phyloP scores from a whole-genome alignment of 2,888 invertebrate genomes.

The Ashinkailepas kermadecensis region DNA sequence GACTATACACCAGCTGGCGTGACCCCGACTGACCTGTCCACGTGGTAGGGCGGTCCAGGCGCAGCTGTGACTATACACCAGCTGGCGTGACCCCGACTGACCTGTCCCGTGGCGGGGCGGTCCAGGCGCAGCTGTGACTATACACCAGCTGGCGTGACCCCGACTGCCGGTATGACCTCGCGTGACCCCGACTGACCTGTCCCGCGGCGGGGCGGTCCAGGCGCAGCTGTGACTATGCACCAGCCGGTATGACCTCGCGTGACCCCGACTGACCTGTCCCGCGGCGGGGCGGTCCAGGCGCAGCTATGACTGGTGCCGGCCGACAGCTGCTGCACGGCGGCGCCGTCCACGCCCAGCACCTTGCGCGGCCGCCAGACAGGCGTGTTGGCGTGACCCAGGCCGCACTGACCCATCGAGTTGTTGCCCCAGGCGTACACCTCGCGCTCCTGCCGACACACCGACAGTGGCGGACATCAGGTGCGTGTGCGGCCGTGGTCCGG shows the following conservation, averaged over 20 bases:
- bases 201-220: not conserved
- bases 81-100: not conserved
- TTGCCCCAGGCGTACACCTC: constrained; percentile 54
- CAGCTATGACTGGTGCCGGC: constrained; percentile 57
- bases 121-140: no score
- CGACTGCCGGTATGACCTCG: no score
- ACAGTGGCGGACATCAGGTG: no score
- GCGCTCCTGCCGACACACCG: constrained; percentile 23
- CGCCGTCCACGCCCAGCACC: constrained; percentile 49
- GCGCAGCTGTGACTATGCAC: not conserved
- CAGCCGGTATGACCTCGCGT: not conserved
- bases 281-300: constrained; percentile 52
- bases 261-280: constrained; percentile 40
- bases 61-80: constrained; percentile 49
- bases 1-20: not conserved
- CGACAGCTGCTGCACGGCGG: constrained; percentile 53
- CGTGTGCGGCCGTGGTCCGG: no score
- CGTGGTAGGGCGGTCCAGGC: constrained; percentile 52
- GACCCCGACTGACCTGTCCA: constrained; percentile 39
- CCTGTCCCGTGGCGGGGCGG: not conserved
- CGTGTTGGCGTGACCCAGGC: constrained; percentile 53
- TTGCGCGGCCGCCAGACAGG: constrained; percentile 52
- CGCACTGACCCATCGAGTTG: constrained; percentile 58
- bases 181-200: no score
- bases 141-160: no score